Conservation (phyloP, 2,888 invertebrate species). For the Drosophila subquinaria region DNA sequence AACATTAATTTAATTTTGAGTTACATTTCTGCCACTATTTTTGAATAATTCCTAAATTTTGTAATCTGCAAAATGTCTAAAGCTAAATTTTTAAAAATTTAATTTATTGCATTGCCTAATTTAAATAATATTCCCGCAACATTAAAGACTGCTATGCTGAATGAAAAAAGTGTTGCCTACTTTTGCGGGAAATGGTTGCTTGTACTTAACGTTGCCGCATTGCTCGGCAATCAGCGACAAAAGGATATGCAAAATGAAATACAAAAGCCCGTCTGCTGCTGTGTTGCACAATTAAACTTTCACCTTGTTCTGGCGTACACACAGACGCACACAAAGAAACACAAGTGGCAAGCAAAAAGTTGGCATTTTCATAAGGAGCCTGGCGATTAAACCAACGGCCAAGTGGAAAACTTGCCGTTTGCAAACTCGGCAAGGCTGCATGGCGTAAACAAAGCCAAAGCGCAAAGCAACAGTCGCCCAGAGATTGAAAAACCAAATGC, state of each 20-base stretch:
- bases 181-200: slow-evolving; percentile 27
- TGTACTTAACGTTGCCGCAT: slow-evolving; percentile 11
- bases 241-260: slow-evolving; percentile 34
- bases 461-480: slow-evolving; percentile 35
- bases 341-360: slow-evolving; percentile 35
- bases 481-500: slow-evolving; percentile 62
- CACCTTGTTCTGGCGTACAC: slow-evolving; percentile 20
- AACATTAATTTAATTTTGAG: no score
- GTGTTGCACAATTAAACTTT: slow-evolving; percentile 45
- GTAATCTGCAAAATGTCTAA: no score
- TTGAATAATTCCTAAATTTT: no score
- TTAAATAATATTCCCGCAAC: not conserved
- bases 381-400: slow-evolving; percentile 36
- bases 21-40: no score
- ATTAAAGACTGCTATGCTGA: not conserved
- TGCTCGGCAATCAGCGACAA: slow-evolving; percentile 16
- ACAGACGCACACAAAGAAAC: slow-evolving; percentile 2
- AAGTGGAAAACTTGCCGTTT: slow-evolving; percentile 26
- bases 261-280: slow-evolving; percentile 24
- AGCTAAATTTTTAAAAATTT: no score
- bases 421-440: slow-evolving; percentile 37
- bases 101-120: not conserved
- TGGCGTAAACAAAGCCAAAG: slow-evolving; percentile 49
- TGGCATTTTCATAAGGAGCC: slow-evolving; percentile 31
- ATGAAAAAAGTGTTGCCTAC: slow-evolving; percentile 47